Base-by-base conservation (phyloP, 2,888 invertebrate genomes). In the Agrochola circellaris region DNA sequence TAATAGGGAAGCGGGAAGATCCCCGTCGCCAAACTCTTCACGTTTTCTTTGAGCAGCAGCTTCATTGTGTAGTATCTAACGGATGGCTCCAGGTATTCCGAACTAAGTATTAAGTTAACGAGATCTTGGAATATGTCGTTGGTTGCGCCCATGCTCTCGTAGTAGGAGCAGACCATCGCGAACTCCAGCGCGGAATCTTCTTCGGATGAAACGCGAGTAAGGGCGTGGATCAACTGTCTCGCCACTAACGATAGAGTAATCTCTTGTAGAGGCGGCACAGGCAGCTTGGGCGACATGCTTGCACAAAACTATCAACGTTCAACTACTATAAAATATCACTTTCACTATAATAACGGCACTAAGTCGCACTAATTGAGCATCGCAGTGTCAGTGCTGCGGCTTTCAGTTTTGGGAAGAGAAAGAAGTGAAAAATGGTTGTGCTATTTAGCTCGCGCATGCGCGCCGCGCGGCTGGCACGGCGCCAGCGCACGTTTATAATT, bases 1-100 rank as follows among this genome's bases (percentile, higher is more conserved):
- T 98, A 98, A 93, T 97, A 98, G n/a, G 97, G 97, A 87, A 97
- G 97, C 0, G 98, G 98, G 93, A 98, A 98, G 67, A 98, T 97
- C 60, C 98, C 98, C 0, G 98, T 98, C 20, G 97, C 97, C 73
- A 98, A 92, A 87, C 97, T 97, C 86, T 97, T 97, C 0, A 98
- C 97, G 81, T 97, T 97, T 82, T 97, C 97, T 90, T 97, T 97
- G 75, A 98, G 96, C 79, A 98, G 92, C 89, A 98, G 95, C 88
- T 97, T 97, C 92, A 98, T 96, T 76, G 98, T 97, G 85, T 97
- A 97, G 91, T 97, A 98, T 89, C 98, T 96, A 88, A 97, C 97
- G 1, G 97, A 97, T 2, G 98, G 98, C 83, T 98, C 98, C 81
- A 98, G 93, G 91, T 97, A 97, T 88, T 97, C 97, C 11, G 97